phyloP scores from a whole-genome alignment of 2,113 vertebrate species.

The Neoarius graeffei region DNA sequence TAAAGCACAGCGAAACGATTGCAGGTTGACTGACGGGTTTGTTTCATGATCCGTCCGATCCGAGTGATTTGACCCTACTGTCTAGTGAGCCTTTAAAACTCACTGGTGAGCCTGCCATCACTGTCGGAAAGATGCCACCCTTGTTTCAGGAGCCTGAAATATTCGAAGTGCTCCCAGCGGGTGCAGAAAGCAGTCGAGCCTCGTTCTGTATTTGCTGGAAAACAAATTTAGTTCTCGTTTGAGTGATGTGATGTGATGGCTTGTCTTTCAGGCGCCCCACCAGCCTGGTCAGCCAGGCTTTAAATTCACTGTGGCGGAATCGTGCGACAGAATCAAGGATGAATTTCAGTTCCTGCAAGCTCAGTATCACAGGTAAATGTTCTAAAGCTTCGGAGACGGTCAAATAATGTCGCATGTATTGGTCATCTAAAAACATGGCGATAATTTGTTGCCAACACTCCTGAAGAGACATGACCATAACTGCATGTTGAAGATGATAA shows the following conservation, averaged over 20 bases:
- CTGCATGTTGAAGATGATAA: background rate
- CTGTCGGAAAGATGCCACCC: slow-evolving; percentile 44
- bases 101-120: slow-evolving; percentile 39
- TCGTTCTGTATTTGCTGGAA: slow-evolving; percentile 38
- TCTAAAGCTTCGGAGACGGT: slow-evolving; percentile 12
- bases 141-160: slow-evolving; percentile 22
- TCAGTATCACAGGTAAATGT: slow-evolving; percentile 90
- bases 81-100: slow-evolving; percentile 47
- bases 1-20: background rate
- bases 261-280: slow-evolving; percentile 82
- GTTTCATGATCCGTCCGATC: background rate
- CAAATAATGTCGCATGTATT: background rate
- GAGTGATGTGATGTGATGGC: slow-evolving; percentile 54
- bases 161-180: slow-evolving; percentile 33
- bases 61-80: slow-evolving; percentile 40
- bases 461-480: too few species aligned
- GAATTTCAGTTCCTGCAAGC: slow-evolving; percentile 95
- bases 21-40: background rate
- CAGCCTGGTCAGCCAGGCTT: slow-evolving; percentile 93
- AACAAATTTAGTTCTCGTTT: slow-evolving; percentile 52
- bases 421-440: background rate
- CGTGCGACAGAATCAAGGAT: slow-evolving; percentile 93
- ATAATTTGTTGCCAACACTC: background rate
- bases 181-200: slow-evolving; percentile 45
- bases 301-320: slow-evolving; percentile 94